phyloP scores from a whole-genome alignment of 2,797 vertebrate species.

The Chaetophractus vellerosus region DNA sequence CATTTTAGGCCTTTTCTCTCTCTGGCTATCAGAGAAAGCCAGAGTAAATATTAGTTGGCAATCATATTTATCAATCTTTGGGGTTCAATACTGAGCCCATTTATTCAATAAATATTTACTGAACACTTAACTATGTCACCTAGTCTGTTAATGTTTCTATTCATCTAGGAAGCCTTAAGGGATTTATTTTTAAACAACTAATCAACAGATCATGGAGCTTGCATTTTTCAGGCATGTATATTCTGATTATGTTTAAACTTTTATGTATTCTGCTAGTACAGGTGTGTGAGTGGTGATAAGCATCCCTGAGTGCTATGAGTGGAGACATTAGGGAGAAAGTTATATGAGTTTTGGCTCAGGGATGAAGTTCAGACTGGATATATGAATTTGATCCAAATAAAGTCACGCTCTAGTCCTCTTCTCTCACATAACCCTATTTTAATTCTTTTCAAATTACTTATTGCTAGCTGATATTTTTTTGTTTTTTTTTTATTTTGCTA shows the following conservation, averaged over 20 bases:
- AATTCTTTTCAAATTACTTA: background rate
- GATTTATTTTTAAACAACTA: conserved; percentile 30
- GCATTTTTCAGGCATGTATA: background rate
- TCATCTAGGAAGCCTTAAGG: background rate
- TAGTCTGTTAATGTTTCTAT: background rate
- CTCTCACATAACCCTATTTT: background rate
- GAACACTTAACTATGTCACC: background rate
- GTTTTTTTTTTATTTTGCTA: background rate
- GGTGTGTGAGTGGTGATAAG: background rate
- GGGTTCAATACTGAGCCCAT: background rate
- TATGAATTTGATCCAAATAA: background rate
- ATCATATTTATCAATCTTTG: background rate
- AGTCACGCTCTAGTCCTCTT: background rate
- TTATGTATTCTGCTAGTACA: conserved; percentile 24
- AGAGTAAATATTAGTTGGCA: conserved; percentile 15
- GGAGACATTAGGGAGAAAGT: background rate
- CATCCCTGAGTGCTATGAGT: background rate
- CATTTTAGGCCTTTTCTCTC: conserved; percentile 12
- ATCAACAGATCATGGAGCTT: conserved; percentile 1
- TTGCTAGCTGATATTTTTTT: background rate
- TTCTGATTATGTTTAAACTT: background rate
- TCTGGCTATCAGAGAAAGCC: background rate
- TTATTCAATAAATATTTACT: conserved; percentile 52
- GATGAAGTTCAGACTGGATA: background rate
- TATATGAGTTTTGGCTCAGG: background rate